Percentiles rank a stretch among this genome's conserved stretches.
Conservation (phyloP, 2,113 vertebrate species). For the Sterna hirundo region DNA sequence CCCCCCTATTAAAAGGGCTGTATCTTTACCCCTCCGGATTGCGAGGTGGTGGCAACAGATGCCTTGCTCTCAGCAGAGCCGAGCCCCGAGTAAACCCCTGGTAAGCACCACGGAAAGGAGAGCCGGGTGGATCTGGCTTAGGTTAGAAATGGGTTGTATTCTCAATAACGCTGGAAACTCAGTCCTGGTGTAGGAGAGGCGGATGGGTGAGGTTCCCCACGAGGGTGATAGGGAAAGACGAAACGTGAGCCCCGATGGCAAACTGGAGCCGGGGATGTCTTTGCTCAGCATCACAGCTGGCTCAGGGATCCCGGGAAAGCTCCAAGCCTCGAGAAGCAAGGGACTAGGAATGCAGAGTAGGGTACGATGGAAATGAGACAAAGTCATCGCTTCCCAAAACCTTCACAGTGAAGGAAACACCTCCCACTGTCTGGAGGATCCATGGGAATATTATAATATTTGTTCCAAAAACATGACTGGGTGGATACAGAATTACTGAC, state of each 20-base stretch:
- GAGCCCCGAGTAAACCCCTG: background rate
- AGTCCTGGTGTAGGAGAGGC: background rate
- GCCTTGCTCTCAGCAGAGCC: background rate
- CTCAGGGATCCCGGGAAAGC: background rate
- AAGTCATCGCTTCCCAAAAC: slow-evolving; percentile 42
- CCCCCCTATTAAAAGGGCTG: background rate
- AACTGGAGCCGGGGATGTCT: background rate
- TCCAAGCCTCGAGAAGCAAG: background rate
- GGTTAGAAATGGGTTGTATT: background rate
- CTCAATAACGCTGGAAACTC: background rate
- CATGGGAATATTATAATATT: slow-evolving; percentile 59
- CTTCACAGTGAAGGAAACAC: slow-evolving; percentile 62
- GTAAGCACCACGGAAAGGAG: background rate
- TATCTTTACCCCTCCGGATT: background rate
- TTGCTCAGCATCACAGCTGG: background rate
- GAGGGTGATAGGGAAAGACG: background rate
- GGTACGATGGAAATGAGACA: slow-evolving; percentile 35
- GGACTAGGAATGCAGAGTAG: slow-evolving; percentile 45
- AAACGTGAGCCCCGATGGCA: background rate
- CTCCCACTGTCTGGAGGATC: slow-evolving; percentile 60
- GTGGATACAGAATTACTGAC: slow-evolving; percentile 46
- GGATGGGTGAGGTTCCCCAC: background rate
- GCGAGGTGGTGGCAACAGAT: background rate
- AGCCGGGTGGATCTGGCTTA: background rate
- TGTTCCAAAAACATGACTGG: slow-evolving; percentile 67